Conservation (phyloP, 2,888 invertebrate species). For the Drosophila pseudotakahashii region DNA sequence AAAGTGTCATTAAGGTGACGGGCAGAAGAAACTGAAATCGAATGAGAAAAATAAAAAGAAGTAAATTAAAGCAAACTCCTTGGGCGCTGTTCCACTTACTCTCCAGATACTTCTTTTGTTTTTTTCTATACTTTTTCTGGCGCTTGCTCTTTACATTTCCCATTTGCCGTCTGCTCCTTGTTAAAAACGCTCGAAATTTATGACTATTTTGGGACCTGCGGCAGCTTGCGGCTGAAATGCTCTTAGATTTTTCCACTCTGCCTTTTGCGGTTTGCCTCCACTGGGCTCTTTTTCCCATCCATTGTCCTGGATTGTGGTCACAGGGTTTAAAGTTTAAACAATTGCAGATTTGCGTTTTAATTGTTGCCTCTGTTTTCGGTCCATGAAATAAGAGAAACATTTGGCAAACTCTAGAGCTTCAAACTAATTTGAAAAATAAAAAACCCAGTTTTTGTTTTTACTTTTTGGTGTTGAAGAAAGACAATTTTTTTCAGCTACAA, state of each 20-base stretch:
- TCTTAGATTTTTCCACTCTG: constrained; percentile 52
- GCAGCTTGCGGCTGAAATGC: constrained; percentile 57
- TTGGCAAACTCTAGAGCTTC: constrained; percentile 10
- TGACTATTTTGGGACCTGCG: constrained; percentile 76
- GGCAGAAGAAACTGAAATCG: not conserved
- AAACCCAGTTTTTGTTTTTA: not conserved
- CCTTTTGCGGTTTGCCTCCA: constrained; percentile 24
- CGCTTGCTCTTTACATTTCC: constrained; percentile 40
- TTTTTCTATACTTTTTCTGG: constrained; percentile 38
- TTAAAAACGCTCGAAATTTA: constrained; percentile 71
- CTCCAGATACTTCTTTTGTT: constrained; percentile 36
- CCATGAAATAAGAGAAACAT: constrained; percentile 13
- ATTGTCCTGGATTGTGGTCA: constrained; percentile 28
- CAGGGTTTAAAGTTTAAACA: constrained; percentile 49
- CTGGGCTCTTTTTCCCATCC: constrained; percentile 21
- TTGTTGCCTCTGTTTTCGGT: constrained; percentile 34
- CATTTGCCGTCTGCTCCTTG: constrained; percentile 61
- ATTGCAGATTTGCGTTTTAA: constrained; percentile 40
- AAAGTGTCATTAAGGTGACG: constrained; percentile 66
- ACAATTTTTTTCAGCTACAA: no score
- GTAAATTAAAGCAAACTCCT: constrained; percentile 75
- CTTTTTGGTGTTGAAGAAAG: no score
- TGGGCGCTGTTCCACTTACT: constrained; percentile 60
- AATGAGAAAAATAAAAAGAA: constrained; percentile 50
- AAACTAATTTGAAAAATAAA: constrained; percentile 7